Base-by-base conservation (phyloP, 2,888 invertebrate species). In the Phasia obesa region DNA sequence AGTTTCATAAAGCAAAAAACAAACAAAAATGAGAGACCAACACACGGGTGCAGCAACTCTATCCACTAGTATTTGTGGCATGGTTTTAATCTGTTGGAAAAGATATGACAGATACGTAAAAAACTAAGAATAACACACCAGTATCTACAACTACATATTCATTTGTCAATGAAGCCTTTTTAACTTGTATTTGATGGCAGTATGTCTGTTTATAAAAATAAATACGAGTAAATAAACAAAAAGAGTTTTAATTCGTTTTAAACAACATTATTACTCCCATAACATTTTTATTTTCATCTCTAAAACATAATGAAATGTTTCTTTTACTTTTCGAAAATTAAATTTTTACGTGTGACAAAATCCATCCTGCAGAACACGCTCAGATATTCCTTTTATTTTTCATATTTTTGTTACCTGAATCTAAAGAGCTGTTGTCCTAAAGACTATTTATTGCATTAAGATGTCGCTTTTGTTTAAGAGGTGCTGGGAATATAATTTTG, bases 401-500 rank as follows among this genome's bases (percentile, higher is more conserved):
- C n/a, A 35, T 57, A 57, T 69, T 57, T 47, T 64, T 65, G 44
- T 75, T 83, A 76, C 75, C 83, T 83, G 82, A 42, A 55, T 47
- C 25, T 64, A 67, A 67, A 49, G 64, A 53, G 21, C 51, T 57
- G 42, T 31, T 70, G 38, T 65, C 62, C 38, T 59, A 75, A 74
- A 75, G 70, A 67, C 65, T 79, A 83, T 75, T 83, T 79, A 79
- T 79, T 83, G 55, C 79, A 79, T 83, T 83, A 83, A 83, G 74
- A 83, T 83, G 75, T 73, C 65, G 67, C 53, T 79, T 78, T 82
- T 70, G 44, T 78, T 70, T 75, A 70, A 65, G 38, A 73, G 62
- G 25, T 17, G 47, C 47, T 59, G 71, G 53, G 19, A 47, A 51
- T 27, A 55, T 62, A 31, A 27, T 57, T 71, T 49, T 73, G 27